Conservation (phyloP, 2,113 vertebrate genomes). For the Rhegmatorhina hoffmannsi region DNA sequence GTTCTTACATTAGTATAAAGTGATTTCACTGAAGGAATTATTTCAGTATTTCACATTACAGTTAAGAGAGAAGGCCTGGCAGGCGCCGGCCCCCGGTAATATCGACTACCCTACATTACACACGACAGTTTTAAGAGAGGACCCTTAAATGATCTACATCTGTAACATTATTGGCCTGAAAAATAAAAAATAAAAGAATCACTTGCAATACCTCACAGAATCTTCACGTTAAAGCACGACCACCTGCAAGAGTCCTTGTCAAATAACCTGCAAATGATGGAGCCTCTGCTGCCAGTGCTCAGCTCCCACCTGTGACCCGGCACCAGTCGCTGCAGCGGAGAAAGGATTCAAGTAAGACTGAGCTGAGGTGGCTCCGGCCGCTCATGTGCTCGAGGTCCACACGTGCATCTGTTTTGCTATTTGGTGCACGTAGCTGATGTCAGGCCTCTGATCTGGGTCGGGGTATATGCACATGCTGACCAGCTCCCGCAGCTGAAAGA, state of each 20-base stretch:
- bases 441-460: slow-evolving; percentile 81
- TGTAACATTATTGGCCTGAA: slow-evolving; percentile 58
- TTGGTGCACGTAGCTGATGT: slow-evolving; percentile 85
- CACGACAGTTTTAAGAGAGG: slow-evolving; percentile 70
- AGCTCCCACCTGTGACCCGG: slow-evolving; percentile 27
- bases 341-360: slow-evolving; percentile 76
- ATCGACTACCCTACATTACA: slow-evolving; percentile 70
- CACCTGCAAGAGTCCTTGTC: slow-evolving; percentile 60
- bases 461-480: slow-evolving; percentile 89
- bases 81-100: slow-evolving; percentile 12
- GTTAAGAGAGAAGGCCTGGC: slow-evolving; percentile 54
- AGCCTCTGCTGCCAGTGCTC: slow-evolving; percentile 37
- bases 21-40: slow-evolving; percentile 72
- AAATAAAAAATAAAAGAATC: slow-evolving; percentile 23
- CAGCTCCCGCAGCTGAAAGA: slow-evolving; percentile 82
- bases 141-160: slow-evolving; percentile 69
- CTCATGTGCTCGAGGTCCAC: slow-evolving; percentile 85
- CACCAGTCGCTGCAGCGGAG: slow-evolving; percentile 62
- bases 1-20: slow-evolving; percentile 65
- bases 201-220: slow-evolving; percentile 58
- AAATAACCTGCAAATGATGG: slow-evolving; percentile 56
- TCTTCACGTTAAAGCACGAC: slow-evolving; percentile 58
- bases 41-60: slow-evolving; percentile 78
- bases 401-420: slow-evolving; percentile 86
- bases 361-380: slow-evolving; percentile 43